phyloP scores from a whole-genome alignment of 2,797 vertebrate species.

The Amphiprion clarkii region DNA sequence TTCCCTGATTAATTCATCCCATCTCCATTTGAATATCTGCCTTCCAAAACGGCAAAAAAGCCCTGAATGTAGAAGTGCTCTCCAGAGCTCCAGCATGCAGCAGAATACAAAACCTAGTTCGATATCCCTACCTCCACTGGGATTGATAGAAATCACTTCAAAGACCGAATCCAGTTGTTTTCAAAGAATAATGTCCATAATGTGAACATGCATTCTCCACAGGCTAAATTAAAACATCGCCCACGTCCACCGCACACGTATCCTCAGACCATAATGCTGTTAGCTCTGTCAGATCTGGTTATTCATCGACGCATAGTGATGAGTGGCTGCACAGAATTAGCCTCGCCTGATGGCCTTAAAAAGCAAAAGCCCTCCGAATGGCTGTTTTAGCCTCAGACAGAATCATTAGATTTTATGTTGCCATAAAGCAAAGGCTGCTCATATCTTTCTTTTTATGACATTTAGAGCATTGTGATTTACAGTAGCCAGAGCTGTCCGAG shows the following conservation, averaged over 20 bases:
- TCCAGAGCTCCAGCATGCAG: neutral
- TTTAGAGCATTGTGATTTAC: slow-evolving; percentile 63
- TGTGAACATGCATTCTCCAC: neutral
- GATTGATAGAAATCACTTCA: slow-evolving; percentile 4
- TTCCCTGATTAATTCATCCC: slow-evolving; percentile 31
- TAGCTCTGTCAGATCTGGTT: slow-evolving; percentile 35
- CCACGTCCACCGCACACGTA: neutral
- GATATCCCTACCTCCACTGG: neutral
- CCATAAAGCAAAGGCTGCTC: slow-evolving; percentile 61
- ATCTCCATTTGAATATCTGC: neutral
- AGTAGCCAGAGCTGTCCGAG: slow-evolving; percentile 35
- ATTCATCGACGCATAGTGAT: slow-evolving; percentile 12
- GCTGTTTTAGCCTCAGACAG: slow-evolving; percentile 50
- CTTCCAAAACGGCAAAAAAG: neutral
- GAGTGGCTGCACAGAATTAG: slow-evolving; percentile 43
- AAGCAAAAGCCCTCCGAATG: slow-evolving; percentile 40
- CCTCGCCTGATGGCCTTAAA: slow-evolving; percentile 48
- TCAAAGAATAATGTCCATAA: neutral
- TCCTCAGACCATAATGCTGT: neutral
- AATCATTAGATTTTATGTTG: slow-evolving; percentile 59
- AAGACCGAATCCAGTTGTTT: slow-evolving; percentile 3
- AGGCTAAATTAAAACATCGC: slow-evolving; percentile 27
- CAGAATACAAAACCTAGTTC: neutral
- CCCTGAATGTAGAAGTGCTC: neutral
- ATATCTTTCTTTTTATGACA: slow-evolving; percentile 63